Percentiles rank a stretch among this genome's conserved stretches.
Evolutionary conservation across 2,797 vertebrate species (phyloP).

Genomic region (Labroides dimidiatus): DNA sequence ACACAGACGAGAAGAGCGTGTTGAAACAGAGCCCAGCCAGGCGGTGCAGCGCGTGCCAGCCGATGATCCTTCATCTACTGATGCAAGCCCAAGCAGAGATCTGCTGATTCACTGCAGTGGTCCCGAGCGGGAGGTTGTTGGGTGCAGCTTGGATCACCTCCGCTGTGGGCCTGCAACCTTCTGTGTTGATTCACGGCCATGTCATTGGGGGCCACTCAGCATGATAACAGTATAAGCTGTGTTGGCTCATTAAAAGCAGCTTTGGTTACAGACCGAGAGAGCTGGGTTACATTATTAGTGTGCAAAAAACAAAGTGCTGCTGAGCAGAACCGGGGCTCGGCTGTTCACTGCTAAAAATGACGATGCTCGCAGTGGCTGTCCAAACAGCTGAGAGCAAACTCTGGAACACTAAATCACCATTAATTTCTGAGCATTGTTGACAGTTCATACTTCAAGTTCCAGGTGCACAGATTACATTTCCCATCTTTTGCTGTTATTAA

Average conservation of each 20-base stretch:
- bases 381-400: background rate
- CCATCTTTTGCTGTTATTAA: background rate
- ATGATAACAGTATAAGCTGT: constrained; percentile 44
- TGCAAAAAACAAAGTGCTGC: constrained; percentile 9
- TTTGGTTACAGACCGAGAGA: constrained; percentile 44
- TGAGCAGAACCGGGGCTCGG: constrained; percentile 19
- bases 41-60: constrained; percentile 30
- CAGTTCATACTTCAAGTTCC: background rate
- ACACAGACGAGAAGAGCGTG: background rate
- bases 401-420: background rate
- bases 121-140: constrained; percentile 53
- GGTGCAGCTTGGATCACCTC: constrained; percentile 53
- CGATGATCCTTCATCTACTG: constrained; percentile 36
- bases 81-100: constrained; percentile 56
- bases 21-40: constrained; percentile 24
- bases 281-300: constrained; percentile 39
- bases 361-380: background rate
- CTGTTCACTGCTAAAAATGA: constrained; percentile 27
- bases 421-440: background rate
- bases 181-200: constrained; percentile 46
- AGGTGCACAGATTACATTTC: constrained; percentile 1
- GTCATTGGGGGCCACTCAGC: constrained; percentile 53
- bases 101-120: constrained; percentile 80
- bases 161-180: constrained; percentile 19
- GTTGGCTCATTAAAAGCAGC: constrained; percentile 40